Conservation (phyloP, 2,797 vertebrate species). For the Rhynchotus rufescens region DNA sequence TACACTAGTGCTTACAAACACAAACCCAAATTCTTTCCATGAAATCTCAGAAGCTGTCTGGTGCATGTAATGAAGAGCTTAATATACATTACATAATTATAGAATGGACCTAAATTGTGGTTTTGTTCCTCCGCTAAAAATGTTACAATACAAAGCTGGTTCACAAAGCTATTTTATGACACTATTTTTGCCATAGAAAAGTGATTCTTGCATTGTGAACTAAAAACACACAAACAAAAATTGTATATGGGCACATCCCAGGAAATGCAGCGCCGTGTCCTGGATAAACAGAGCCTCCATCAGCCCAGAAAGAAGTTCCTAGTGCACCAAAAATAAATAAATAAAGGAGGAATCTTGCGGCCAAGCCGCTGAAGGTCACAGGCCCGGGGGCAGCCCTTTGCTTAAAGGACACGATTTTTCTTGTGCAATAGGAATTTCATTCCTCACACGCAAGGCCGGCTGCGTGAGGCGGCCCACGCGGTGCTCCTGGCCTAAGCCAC, state of each 20-base stretch:
- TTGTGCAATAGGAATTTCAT: background rate
- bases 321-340: background rate
- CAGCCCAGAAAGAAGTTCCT: background rate
- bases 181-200: background rate
- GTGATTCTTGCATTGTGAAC: background rate
- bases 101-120: background rate
- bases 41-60: background rate
- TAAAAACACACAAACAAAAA: background rate
- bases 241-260: background rate
- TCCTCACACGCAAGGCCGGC: background rate
- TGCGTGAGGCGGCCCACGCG: background rate
- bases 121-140: background rate
- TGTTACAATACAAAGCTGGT: background rate
- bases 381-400: background rate
- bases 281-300: background rate
- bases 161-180: background rate
- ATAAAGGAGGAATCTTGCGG: background rate
- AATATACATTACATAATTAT: background rate
- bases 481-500: background rate
- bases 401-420: background rate
- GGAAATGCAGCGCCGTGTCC: background rate
- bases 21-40: constrained; percentile 1
- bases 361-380: constrained; percentile 2
- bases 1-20: background rate
- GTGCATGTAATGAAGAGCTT: background rate